Base-by-base conservation (phyloP, 2,888 invertebrate genomes). In the Rotaria socialis region DNA sequence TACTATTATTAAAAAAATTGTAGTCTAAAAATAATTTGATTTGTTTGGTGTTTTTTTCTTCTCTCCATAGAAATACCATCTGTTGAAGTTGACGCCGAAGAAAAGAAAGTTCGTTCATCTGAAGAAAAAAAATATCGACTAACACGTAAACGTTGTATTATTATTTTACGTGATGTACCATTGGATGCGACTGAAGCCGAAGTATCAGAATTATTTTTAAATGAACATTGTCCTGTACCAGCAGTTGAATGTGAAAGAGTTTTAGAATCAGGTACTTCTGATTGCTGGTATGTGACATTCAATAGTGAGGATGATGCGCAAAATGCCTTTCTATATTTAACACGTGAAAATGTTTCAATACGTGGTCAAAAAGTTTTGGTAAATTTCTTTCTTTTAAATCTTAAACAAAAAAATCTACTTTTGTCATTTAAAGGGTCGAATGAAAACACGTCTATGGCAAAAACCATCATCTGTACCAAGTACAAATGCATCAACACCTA, bases 291-390 rank as follows among this genome's bases (percentile, higher is more conserved):
- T 47, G 47, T 80, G 11, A 80, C 80, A 11, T 80, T 80, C 14
- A 47, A 24, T 47, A 47, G 47, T 24, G 80, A 80, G 47, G 80
- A 80, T n/a, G 80, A 80, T 80, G 80, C 80, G 24, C 80, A 80
- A 80, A 22, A 47, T 80, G 80, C 80, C n/a, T 80, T 80, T 47
- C 24, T 80, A 47, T 80, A 80, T 80, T n/a, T 80, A 47, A 80
- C 80, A 47, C 22, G 80, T 47, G 80, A 80, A 80, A 80, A 80
- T 47, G 80, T 80, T 47, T 80, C 80, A 47, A 80, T 80, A 80
- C 43, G 80, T 47, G 80, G 80, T n/a, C 80, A 80, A 24, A 80
- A 80, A n/a, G 80, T 80, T 47, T 80, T 80, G n/a, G 80, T 80
- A 80, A 75, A 24, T 22, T 2, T 19, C 8, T 75, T 5, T 35